Evolutionary conservation across 2,797 vertebrate species (phyloP), one percentile per base, ranked within the genome.

Genomic region (Xenopus petersii): DNA sequence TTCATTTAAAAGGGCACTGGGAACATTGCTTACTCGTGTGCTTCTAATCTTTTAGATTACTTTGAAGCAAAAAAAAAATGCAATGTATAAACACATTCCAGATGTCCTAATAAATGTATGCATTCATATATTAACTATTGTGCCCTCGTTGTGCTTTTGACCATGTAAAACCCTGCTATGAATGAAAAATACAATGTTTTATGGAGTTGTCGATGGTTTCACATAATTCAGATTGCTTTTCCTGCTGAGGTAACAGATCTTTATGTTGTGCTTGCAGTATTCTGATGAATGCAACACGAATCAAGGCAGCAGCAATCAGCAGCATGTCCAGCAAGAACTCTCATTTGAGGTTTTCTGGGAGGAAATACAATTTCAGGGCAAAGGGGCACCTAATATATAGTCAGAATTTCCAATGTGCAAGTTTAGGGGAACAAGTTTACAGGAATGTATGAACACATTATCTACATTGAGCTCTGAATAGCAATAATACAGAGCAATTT

Each of bases 211-310:
- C 70, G 64, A 73, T 78, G 60, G 13, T 56, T 5, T 42, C 24
- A 30, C 36, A 62, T 64, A 63, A 73, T 56, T 49, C 56, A 51
- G 46, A 68, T 67, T 61, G 42, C 64, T 48, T 73, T 68, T 78
- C 49, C 75, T 77, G 70, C 75, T 73, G 70, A 68, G 67, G 64
- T 7, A 63, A 61, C 24, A n/a, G n/a, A 24, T 46, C 51, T 73
- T 55, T 77, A 12, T 55, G 17, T 16, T 66, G 58, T 66, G 12
- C 55, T 61, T 71, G 64, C 63, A 66, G 55, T 42, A 36, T 51
- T 61, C 9, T 33, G 33, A 64, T 55, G 15, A 9, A 48, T 67
- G 64, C 24, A 17, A 36, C 36, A 70, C 60, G 46, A 16, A 46
- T 7, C 3, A 42, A 42, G 36, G 46, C 66, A 17, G n/a, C 33